phyloP scores from a whole-genome alignment of 2,797 vertebrate species.

The Rhabdomys pumilio region DNA sequence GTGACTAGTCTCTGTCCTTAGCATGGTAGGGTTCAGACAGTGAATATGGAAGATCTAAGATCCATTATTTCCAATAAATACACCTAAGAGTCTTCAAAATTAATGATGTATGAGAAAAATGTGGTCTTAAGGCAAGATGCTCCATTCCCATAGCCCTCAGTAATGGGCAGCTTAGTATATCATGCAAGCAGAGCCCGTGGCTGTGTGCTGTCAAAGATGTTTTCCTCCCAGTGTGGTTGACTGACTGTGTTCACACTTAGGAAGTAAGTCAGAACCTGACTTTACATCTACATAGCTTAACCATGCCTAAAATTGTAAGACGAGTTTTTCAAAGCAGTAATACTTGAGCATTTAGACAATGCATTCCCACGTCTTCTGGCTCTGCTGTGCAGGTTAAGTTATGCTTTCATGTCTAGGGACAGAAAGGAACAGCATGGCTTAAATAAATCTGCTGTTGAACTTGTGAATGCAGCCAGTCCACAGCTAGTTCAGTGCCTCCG shows the following conservation, averaged over 20 bases:
- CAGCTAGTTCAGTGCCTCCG: accelerated
- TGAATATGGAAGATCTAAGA: constrained; percentile 31
- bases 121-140: neutral
- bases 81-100: neutral
- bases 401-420: neutral
- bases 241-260: constrained; percentile 23
- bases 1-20: neutral
- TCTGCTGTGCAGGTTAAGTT: neutral
- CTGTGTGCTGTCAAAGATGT: neutral
- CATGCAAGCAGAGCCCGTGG: neutral
- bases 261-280: neutral
- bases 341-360: neutral
- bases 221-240: neutral
- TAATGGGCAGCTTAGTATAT: neutral
- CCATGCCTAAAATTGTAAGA: neutral
- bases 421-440: neutral
- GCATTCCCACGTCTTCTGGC: neutral
- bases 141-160: neutral
- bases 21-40: neutral
- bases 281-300: neutral
- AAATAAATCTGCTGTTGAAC: neutral
- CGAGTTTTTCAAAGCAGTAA: neutral
- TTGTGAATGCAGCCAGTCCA: neutral
- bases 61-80: constrained; percentile 21
- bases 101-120: neutral